Evolutionary conservation across 2,797 vertebrate genomes (phyloP).

Genomic region (Tolypeutes matacus): DNA sequence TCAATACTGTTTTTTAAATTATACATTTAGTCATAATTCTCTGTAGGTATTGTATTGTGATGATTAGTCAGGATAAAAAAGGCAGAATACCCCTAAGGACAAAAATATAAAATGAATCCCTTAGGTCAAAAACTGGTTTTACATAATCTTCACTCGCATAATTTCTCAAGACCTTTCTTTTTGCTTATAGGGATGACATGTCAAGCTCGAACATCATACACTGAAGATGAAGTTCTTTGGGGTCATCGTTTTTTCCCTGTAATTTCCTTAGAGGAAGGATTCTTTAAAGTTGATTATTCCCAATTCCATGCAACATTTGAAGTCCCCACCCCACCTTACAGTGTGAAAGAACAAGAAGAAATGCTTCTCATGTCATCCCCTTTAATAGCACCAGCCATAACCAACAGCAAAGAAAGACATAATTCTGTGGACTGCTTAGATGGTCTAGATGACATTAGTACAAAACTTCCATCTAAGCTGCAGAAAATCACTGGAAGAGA

Average conservation of each 20-base stretch:
- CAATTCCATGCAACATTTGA: slow-evolving; percentile 99
- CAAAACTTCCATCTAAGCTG: slow-evolving; percentile 96
- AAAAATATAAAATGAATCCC: not conserved
- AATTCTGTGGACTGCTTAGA: slow-evolving; percentile 97
- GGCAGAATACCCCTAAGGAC: not conserved
- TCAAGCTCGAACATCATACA: slow-evolving; percentile 98
- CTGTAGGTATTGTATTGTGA: not conserved
- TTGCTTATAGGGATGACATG: slow-evolving; percentile 96
- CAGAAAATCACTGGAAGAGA: slow-evolving; percentile 98
- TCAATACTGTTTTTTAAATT: not conserved
- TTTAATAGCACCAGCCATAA: slow-evolving; percentile 96
- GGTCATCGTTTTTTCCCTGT: slow-evolving; percentile 99
- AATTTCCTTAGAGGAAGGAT: slow-evolving; percentile 98
- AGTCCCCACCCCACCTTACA: slow-evolving; percentile 96
- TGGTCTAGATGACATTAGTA: slow-evolving; percentile 94
- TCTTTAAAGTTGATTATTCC: slow-evolving; percentile 99
- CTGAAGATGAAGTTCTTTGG: slow-evolving; percentile 99
- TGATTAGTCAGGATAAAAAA: not conserved
- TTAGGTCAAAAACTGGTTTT: not conserved
- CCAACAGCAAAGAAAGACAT: slow-evolving; percentile 97
- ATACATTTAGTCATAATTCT: not conserved
- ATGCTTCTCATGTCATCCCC: slow-evolving; percentile 98
- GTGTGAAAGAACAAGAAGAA: slow-evolving; percentile 98
- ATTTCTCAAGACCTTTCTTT: slow-evolving; percentile 62
- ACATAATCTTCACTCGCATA: not conserved